A percentile compares a stretch with the other conserved stretches of the same genome.
phyloP scores from a whole-genome alignment of 2,888 invertebrate species.

The Achlya flavicornis region DNA sequence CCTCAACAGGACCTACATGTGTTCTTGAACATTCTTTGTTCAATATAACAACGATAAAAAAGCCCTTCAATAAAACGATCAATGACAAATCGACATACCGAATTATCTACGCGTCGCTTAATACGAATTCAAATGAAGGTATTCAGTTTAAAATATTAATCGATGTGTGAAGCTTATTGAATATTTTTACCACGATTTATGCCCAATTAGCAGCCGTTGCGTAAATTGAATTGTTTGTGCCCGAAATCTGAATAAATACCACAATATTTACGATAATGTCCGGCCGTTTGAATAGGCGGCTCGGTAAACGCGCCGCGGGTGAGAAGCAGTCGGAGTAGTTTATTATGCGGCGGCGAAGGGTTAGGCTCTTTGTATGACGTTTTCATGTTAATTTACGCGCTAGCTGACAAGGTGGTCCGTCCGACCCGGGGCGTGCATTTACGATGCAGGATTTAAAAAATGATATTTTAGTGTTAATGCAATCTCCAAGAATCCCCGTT shows the following conservation, averaged over 20 bases:
- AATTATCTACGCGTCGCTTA: slow-evolving; percentile 71
- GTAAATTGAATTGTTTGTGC: slow-evolving; percentile 83
- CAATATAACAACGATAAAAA: slow-evolving; percentile 46
- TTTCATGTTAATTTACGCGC: slow-evolving; percentile 73
- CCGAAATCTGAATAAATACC: slow-evolving; percentile 81
- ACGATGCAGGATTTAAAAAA: slow-evolving; percentile 59
- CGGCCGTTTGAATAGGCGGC: slow-evolving; percentile 72
- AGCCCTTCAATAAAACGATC: slow-evolving; percentile 50
- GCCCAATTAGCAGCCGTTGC: slow-evolving; percentile 80
- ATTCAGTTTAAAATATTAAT: slow-evolving; percentile 75
- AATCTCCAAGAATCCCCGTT: slow-evolving; percentile 53
- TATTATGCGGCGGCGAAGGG: slow-evolving; percentile 78
- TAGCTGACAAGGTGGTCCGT: slow-evolving; percentile 76
- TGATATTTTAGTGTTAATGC: slow-evolving; percentile 78
- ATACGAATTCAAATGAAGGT: slow-evolving; percentile 74
- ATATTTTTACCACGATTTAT: slow-evolving; percentile 80
- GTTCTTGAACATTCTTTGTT: slow-evolving; percentile 28
- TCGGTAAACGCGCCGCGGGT: slow-evolving; percentile 66
- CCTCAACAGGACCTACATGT: slow-evolving; percentile 5
- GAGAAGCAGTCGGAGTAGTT: slow-evolving; percentile 53
- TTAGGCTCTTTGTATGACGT: slow-evolving; percentile 76
- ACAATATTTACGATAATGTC: slow-evolving; percentile 83
- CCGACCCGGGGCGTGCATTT: slow-evolving; percentile 44
- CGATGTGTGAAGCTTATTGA: slow-evolving; percentile 78
- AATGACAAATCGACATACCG: slow-evolving; percentile 64